Evolutionary conservation across 2,888 invertebrate genomes (phyloP).

Genomic region (Labia minor): DNA sequence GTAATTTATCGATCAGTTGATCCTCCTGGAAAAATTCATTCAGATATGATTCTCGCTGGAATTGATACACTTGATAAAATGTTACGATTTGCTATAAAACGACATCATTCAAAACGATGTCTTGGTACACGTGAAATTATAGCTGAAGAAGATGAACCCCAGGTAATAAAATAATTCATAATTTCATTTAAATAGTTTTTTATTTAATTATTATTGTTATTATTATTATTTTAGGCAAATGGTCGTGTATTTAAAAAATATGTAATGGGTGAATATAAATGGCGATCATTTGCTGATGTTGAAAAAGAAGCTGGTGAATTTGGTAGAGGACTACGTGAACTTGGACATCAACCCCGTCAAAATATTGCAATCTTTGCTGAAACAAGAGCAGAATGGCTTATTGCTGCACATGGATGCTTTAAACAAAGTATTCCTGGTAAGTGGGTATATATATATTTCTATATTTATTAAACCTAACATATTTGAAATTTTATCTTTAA

Average conservation of each 20-base stretch:
- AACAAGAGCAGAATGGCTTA: conserved; percentile 96
- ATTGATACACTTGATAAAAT: conserved; percentile 75
- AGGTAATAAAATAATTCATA: conserved; percentile 34
- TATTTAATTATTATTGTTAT: conserved; percentile 19
- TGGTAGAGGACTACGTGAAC: conserved; percentile 70
- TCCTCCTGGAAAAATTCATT: conserved; percentile 57
- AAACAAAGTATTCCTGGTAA: conserved; percentile 78
- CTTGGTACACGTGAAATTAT: conserved; percentile 84
- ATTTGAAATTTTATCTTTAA: no score
- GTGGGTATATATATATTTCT: conserved; percentile 17
- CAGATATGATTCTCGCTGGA: conserved; percentile 60
- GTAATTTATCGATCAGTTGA: conserved; percentile 64
- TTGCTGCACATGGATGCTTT: conserved; percentile 92
- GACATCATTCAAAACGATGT: conserved; percentile 62
- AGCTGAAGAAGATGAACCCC: conserved; percentile 86
- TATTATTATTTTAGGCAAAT: conserved; percentile 20
- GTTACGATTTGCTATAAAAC: conserved; percentile 64
- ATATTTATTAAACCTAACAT: no score
- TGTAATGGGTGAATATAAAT: conserved; percentile 84
- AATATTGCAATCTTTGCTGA: conserved; percentile 93
- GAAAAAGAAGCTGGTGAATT: conserved; percentile 65
- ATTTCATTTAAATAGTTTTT: neutral
- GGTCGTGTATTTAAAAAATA: conserved; percentile 46
- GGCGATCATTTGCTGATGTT: conserved; percentile 73
- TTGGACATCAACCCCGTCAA: conserved; percentile 59